Evolutionary conservation across 2,113 vertebrate genomes (phyloP).

Genomic region (Nycticebus coucang): DNA sequence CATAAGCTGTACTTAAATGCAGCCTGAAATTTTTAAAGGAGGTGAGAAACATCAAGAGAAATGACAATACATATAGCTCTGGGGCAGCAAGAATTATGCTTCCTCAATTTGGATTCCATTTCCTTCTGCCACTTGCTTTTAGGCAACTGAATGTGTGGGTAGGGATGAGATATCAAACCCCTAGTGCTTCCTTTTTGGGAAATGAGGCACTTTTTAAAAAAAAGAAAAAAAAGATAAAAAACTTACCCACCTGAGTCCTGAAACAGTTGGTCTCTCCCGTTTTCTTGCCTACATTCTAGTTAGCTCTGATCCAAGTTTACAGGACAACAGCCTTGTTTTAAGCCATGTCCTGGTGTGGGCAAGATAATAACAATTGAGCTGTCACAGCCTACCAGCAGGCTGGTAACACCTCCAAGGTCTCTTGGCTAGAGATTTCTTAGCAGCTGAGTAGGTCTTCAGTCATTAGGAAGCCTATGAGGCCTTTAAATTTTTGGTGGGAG

Average conservation of each 20-base stretch:
- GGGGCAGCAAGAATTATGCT: conserved; percentile 38
- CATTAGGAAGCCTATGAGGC: conserved; percentile 49
- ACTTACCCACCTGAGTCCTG: conserved; percentile 64
- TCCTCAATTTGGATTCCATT: conserved; percentile 59
- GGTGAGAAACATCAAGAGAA: background rate
- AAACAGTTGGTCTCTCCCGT: conserved; percentile 63
- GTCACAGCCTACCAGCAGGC: conserved; percentile 51
- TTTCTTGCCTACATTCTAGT: conserved; percentile 52
- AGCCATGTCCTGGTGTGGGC: conserved; percentile 64
- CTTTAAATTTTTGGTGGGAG: conserved; percentile 71
- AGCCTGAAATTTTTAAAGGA: conserved; percentile 65
- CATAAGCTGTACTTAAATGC: conserved; percentile 73
- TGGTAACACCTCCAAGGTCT: conserved; percentile 39
- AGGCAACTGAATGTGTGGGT: conserved; percentile 62
- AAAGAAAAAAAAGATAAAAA: background rate
- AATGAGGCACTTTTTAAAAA: conserved; percentile 63
- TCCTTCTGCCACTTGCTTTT: conserved; percentile 72
- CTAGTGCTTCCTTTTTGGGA: conserved; percentile 76
- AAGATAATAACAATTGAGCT: conserved; percentile 61
- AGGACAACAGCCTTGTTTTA: conserved; percentile 64
- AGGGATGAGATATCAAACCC: conserved; percentile 67
- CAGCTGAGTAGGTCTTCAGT: conserved; percentile 56
- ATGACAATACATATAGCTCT: background rate
- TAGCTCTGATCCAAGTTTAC: conserved; percentile 61
- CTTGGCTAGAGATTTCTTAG: conserved; percentile 46